Evolutionary conservation across 2,113 vertebrate species (phyloP).

Genomic region (Noctilio leporinus): DNA sequence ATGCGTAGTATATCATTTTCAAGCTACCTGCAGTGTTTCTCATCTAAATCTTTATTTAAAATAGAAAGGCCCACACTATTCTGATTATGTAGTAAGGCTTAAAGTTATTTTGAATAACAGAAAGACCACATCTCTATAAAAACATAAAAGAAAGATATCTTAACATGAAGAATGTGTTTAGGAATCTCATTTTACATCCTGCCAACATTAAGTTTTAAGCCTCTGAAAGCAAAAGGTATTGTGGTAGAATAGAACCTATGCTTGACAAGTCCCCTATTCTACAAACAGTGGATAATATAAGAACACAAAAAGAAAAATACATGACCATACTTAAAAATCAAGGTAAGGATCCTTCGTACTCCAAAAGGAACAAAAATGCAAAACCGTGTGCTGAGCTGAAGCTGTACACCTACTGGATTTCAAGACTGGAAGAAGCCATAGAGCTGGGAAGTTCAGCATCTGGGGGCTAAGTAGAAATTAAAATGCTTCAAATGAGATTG

Average conservation of each 20-base stretch:
- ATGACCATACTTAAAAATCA: not conserved
- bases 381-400: not conserved
- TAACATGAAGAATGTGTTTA: constrained; percentile 21
- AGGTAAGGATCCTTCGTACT: not conserved
- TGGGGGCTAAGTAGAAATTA: not conserved
- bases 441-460: not conserved
- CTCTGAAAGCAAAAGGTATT: not conserved
- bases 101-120: constrained; percentile 44
- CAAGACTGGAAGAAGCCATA: not conserved
- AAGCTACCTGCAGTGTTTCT: constrained; percentile 33
- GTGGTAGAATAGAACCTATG: not conserved
- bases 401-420: not conserved
- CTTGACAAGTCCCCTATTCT: not conserved
- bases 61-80: constrained; percentile 34
- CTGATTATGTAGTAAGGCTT: constrained; percentile 40
- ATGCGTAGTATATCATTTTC: not conserved
- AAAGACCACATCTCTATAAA: constrained; percentile 37
- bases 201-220: not conserved
- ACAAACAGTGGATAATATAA: not conserved
- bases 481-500: not conserved
- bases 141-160: constrained; percentile 9
- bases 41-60: constrained; percentile 52
- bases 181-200: not conserved
- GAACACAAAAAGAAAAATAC: not conserved
- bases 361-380: not conserved